Evolutionary conservation across 2,888 invertebrate species (phyloP), one percentile per base, ranked within the genome.

Genomic region (Drosophila rubida): DNA sequence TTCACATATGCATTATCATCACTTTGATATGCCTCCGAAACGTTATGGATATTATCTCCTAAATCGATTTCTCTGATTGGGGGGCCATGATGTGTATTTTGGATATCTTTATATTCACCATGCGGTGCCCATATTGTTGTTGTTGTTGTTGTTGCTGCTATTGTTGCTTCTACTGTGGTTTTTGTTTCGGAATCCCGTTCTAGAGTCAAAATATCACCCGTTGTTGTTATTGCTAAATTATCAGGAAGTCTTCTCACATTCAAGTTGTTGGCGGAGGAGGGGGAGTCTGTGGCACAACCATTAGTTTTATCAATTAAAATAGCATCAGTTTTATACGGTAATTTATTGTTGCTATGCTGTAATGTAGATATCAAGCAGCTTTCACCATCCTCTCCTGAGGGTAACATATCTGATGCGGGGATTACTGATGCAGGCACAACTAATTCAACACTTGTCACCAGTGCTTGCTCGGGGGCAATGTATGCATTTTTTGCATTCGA

Each of bases 261-360:
- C 76, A 74, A 72, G 39, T 59, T 80, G 6, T 32, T n/a, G 32
- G 32, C 11, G n/a, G n/a, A 11, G 44, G 80, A 41, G 41, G 51
- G 82, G 60, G 86, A 69, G 65, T 84, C 78, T 72, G 58, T 82
- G 69, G 57, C 86, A 84, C 87, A 84, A 87, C 86, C 88, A 82
- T 87, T 80, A 48, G 54, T 78, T 78, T 82, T 82, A 42, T 80
- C 64, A 51, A 65, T 78, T 6, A 19, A 35, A 53, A 16, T 42
- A 19, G 22, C 39, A 44, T 23, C 44, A 39, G 59, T 39, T 32
- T 19, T 49, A 39, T 66, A 68, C 2, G 65, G 61, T 13, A 60
- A 16, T 41, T 71, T 78, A 14, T 22, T 53, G 13, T 32, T 32
- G n/a, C n/a, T 8, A 32, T 53, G 11, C 44, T 16, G 55, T 16